A percentile compares a stretch with the other conserved stretches of the same genome.
Evolutionary conservation across 2,113 vertebrate genomes (phyloP).

Genomic region (Solea solea): DNA sequence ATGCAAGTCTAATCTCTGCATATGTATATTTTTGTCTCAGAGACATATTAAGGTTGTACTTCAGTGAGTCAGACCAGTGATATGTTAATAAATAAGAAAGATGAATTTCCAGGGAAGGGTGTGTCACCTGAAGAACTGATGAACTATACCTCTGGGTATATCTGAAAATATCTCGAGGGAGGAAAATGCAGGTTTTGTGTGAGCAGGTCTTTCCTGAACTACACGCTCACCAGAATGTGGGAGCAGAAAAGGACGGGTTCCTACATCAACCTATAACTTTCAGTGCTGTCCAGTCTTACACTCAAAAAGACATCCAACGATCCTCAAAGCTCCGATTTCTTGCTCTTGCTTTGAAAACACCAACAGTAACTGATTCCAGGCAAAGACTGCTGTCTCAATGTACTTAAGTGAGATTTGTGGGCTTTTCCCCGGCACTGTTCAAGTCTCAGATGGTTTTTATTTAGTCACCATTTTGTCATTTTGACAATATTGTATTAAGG

Average conservation of each 20-base stretch:
- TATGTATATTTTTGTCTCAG: background rate
- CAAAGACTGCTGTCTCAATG: slow-evolving; percentile 33
- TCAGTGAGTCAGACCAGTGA: background rate
- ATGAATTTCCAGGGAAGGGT: background rate
- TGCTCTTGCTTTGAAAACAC: background rate
- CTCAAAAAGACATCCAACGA: slow-evolving; percentile 1
- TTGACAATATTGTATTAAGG: slow-evolving; percentile 6
- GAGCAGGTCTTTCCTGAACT: slow-evolving; percentile 36
- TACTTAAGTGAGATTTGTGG: slow-evolving; percentile 46
- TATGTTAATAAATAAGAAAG: too few species aligned
- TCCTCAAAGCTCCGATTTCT: background rate
- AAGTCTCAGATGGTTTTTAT: slow-evolving; percentile 27
- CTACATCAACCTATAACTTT: background rate
- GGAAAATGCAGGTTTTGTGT: background rate
- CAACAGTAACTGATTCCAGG: background rate
- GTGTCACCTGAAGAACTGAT: background rate
- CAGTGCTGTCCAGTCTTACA: slow-evolving; percentile 16
- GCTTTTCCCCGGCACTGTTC: slow-evolving; percentile 16
- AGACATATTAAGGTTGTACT: background rate
- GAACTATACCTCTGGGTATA: background rate
- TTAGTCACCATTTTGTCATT: slow-evolving; percentile 8
- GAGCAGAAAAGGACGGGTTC: background rate
- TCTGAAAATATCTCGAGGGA: background rate
- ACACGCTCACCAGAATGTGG: background rate
- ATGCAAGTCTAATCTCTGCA: background rate